phyloP scores from a whole-genome alignment of 2,888 invertebrate species.

The Hydriomena furcata region DNA sequence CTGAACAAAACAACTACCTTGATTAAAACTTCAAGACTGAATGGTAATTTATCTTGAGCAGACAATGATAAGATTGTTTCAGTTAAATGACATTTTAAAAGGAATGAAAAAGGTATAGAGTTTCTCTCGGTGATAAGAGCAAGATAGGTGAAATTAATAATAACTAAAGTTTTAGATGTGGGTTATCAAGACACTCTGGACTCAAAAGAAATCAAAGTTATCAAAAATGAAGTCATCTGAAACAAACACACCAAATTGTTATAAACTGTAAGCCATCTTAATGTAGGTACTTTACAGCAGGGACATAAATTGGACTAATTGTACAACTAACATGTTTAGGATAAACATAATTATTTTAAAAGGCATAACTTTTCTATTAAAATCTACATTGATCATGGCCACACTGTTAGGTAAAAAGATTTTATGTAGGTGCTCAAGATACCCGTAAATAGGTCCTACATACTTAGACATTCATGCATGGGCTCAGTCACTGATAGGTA shows the following conservation, averaged over 20 bases:
- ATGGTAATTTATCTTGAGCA: slow-evolving; percentile 72
- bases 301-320: too few relatives aligned
- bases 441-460: too few relatives aligned
- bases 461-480: too few relatives aligned
- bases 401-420: too few relatives aligned
- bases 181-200: slow-evolving; percentile 71
- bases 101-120: slow-evolving; percentile 30
- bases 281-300: too few relatives aligned
- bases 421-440: too few relatives aligned
- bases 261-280: too few relatives aligned
- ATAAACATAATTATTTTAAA: too few relatives aligned
- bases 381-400: too few relatives aligned
- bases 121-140: slow-evolving; percentile 37
- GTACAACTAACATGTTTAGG: too few relatives aligned
- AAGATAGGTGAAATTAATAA: slow-evolving; percentile 24
- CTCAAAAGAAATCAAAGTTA: slow-evolving; percentile 61
- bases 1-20: slow-evolving; percentile 46
- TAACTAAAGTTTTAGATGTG: slow-evolving; percentile 32
- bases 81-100: slow-evolving; percentile 50
- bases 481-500: too few relatives aligned
- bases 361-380: too few relatives aligned
- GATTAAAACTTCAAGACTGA: slow-evolving; percentile 49
- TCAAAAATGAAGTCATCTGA: slow-evolving; percentile 66
- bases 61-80: slow-evolving; percentile 74
- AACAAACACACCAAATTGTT: slow-evolving; percentile 44